Percentiles rank a stretch among this genome's conserved stretches.
phyloP scores from a whole-genome alignment of 2,113 vertebrate genomes.

The Ammospiza nelsoni region DNA sequence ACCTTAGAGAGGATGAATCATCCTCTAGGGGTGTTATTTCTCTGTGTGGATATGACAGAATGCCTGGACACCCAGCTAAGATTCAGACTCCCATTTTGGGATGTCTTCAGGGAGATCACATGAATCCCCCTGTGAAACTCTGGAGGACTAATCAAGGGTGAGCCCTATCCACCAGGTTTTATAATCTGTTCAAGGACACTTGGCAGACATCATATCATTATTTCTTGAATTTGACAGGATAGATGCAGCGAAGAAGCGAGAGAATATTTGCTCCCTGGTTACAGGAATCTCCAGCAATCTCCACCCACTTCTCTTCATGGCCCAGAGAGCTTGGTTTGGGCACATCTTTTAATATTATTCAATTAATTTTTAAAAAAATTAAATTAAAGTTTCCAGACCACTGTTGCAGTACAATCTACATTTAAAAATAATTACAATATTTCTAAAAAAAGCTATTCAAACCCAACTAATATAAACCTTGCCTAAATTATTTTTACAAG shows the following conservation, averaged over 20 bases:
- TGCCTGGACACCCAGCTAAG: neutral
- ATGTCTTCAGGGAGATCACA: neutral
- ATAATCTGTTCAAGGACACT: constrained; percentile 5
- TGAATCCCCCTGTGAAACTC: neutral
- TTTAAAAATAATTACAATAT: neutral
- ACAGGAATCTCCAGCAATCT: neutral
- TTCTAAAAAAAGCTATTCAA: neutral
- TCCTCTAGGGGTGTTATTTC: neutral
- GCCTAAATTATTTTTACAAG: neutral
- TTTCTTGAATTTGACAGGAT: neutral
- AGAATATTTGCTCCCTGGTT: neutral
- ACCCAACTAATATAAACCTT: neutral
- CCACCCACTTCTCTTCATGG: neutral
- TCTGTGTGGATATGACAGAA: neutral
- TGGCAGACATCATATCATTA: neutral
- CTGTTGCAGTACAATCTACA: neutral
- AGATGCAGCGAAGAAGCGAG: neutral
- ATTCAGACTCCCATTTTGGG: neutral
- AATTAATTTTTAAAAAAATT: neutral
- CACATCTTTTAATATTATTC: neutral
- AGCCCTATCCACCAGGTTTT: neutral
- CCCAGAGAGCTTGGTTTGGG: neutral
- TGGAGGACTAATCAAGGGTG: constrained; percentile 2
- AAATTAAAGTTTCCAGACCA: neutral
- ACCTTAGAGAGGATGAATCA: neutral